Conservation (phyloP, 2,888 invertebrate species). For the Phania funesta region DNA sequence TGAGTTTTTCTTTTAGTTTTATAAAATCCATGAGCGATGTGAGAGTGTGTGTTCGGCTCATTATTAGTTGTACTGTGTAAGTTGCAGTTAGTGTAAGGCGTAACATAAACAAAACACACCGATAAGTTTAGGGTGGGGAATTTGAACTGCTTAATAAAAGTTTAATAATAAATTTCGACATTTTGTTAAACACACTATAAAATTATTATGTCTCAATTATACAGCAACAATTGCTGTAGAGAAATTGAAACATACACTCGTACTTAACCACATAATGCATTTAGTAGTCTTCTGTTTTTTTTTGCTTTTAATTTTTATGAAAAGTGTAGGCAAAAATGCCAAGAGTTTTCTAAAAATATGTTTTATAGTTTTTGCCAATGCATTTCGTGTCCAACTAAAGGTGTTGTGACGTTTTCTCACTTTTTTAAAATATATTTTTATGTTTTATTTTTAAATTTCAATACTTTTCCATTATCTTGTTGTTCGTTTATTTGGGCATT, state of each 20-base stretch:
- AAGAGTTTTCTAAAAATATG: slow-evolving; percentile 19
- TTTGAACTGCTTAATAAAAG: slow-evolving; percentile 40
- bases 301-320: background rate
- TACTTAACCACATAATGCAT: background rate
- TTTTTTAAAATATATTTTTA: background rate
- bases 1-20: background rate
- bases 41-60: slow-evolving; percentile 9
- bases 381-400: slow-evolving; percentile 1
- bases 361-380: slow-evolving; percentile 54
- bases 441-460: background rate
- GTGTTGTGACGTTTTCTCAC: slow-evolving; percentile 36
- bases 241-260: background rate
- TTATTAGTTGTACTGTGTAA: slow-evolving; percentile 27
- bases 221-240: background rate
- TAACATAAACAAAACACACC: slow-evolving; percentile 1
- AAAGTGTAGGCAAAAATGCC: background rate
- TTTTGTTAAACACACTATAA: slow-evolving; percentile 60
- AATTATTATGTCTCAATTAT: slow-evolving; percentile 37
- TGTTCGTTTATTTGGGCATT: slow-evolving; percentile 6
- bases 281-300: background rate
- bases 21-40: slow-evolving; percentile 39
- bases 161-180: slow-evolving; percentile 57
- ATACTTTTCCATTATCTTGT: too few relatives aligned
- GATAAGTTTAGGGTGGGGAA: slow-evolving; percentile 13
- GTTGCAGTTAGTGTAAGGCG: slow-evolving; percentile 20